phyloP scores from a whole-genome alignment of 2,797 vertebrate species.

The Pristis pectinata region DNA sequence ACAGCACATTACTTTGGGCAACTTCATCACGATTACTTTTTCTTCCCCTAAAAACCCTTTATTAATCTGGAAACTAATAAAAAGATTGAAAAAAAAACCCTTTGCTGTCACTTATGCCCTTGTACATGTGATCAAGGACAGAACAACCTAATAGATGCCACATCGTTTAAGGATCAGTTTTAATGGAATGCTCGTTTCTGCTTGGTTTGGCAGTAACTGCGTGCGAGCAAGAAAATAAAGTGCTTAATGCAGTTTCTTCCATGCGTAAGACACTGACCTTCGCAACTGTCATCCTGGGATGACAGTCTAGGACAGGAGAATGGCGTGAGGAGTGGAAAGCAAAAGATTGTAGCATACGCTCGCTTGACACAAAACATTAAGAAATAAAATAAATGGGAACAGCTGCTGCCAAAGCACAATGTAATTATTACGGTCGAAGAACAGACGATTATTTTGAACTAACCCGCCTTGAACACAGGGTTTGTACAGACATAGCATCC shows the following conservation, averaged over 20 bases:
- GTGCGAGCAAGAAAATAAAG: slow-evolving; percentile 24
- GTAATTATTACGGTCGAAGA: background rate
- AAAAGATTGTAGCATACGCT: background rate
- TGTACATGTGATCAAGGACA: slow-evolving; percentile 26
- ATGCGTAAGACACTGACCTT: slow-evolving; percentile 33
- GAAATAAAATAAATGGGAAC: slow-evolving; percentile 27
- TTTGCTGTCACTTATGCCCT: slow-evolving; percentile 21
- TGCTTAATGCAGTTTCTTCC: slow-evolving; percentile 34
- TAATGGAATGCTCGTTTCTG: slow-evolving; percentile 36
- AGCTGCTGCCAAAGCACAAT: slow-evolving; percentile 7
- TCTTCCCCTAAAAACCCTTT: background rate
- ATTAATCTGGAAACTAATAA: too few species aligned
- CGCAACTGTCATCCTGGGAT: slow-evolving; percentile 15
- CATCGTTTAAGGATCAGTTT: slow-evolving; percentile 35
- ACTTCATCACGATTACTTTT: background rate
- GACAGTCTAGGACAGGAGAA: slow-evolving; percentile 19
- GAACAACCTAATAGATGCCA: slow-evolving; percentile 20
- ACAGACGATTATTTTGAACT: background rate
- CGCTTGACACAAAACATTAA: slow-evolving; percentile 29
- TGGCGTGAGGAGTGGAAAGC: background rate
- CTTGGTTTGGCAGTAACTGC: slow-evolving; percentile 32
- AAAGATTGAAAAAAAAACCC: too few species aligned
- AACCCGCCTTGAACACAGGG: background rate
- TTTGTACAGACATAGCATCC: background rate
- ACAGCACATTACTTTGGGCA: background rate